Conservation (phyloP, 2,113 vertebrate genomes). For the Trachemys scripta region DNA sequence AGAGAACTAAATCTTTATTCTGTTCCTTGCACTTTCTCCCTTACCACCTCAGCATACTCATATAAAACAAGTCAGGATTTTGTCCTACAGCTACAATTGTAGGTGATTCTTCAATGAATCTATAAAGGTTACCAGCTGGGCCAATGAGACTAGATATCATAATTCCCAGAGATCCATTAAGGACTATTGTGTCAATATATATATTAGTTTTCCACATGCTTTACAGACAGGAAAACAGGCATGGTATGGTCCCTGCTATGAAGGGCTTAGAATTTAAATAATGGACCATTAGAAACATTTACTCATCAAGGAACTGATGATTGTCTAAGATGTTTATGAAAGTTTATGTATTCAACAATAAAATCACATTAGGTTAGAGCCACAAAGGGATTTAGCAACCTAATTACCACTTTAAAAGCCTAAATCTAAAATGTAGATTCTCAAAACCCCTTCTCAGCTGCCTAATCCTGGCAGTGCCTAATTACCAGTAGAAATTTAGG, state of each 20-base stretch:
- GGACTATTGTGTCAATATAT: not conserved
- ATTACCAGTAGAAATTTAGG: too few relatives aligned
- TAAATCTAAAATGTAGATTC: not conserved
- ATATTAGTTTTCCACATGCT: not conserved
- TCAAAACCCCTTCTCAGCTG: not conserved
- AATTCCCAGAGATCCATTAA: not conserved
- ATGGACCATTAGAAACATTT: not conserved
- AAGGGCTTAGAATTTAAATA: not conserved
- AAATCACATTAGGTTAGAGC: not conserved
- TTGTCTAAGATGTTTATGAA: not conserved
- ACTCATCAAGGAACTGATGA: not conserved
- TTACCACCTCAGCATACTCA: not conserved
- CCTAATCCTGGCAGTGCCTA: not conserved
- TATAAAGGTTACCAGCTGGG: not conserved
- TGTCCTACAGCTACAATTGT: not conserved
- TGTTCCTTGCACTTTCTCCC: not conserved
- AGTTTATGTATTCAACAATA: not conserved
- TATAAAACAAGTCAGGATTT: not conserved
- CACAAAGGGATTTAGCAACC: not conserved
- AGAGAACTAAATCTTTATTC: not conserved
- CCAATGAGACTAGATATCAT: not conserved
- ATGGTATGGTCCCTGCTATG: not conserved
- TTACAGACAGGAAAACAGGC: not conserved
- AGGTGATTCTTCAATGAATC: not conserved
- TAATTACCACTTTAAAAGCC: not conserved